Percentiles rank a stretch among this genome's conserved stretches.
Conservation (phyloP, 2,888 invertebrate species). For the Busseola fusca region DNA sequence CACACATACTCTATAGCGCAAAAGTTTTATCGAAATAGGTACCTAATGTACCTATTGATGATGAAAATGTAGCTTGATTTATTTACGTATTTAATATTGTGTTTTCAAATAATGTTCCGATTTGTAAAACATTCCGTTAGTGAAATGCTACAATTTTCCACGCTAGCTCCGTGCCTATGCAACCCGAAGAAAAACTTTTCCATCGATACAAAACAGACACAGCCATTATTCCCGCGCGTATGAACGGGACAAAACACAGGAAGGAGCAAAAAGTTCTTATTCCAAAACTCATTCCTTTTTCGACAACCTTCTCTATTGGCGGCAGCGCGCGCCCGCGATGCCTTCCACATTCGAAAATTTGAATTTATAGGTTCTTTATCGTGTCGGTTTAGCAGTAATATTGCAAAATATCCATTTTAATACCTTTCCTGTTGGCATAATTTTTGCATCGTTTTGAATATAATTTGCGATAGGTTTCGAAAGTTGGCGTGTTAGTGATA, state of each 20-base stretch:
- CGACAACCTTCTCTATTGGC: slow-evolving; percentile 66
- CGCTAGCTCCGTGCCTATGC: slow-evolving; percentile 68
- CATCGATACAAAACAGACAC: slow-evolving; percentile 71
- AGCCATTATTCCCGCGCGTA: slow-evolving; percentile 63
- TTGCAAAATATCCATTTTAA: slow-evolving; percentile 56
- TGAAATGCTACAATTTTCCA: slow-evolving; percentile 21
- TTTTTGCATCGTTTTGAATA: slow-evolving; percentile 63
- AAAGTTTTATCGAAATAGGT: neutral
- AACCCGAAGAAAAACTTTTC: slow-evolving; percentile 79
- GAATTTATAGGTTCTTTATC: slow-evolving; percentile 62
- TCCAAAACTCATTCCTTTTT: slow-evolving; percentile 77
- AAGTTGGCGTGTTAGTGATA: slow-evolving; percentile 71
- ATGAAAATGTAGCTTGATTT: neutral
- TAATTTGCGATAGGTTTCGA: slow-evolving; percentile 56
- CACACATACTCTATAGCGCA: too few species aligned
- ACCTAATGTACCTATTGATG: neutral
- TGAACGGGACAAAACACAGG: slow-evolving; percentile 79
- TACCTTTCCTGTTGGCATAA: slow-evolving; percentile 56
- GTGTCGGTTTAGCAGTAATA: slow-evolving; percentile 51
- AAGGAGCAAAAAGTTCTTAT: slow-evolving; percentile 73
- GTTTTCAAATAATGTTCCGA: neutral
- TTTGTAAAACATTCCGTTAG: neutral
- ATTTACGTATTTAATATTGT: neutral
- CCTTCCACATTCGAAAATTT: slow-evolving; percentile 66
- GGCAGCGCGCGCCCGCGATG: slow-evolving; percentile 70